Base-by-base conservation (phyloP, 2,888 invertebrate genomes). In the Glyphotaelius pellucidus region DNA sequence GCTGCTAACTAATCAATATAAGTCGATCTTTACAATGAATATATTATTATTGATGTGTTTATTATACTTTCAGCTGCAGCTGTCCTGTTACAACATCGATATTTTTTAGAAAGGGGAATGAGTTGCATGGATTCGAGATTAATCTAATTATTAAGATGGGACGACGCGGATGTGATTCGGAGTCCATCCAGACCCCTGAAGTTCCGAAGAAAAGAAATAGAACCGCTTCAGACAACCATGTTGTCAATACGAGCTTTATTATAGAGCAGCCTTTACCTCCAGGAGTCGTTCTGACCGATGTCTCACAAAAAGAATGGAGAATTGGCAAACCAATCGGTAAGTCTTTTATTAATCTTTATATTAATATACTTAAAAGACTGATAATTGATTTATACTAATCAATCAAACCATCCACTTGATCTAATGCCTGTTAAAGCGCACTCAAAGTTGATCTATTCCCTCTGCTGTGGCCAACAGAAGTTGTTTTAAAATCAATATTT, bases 261-360 rank as follows among this genome's bases (percentile, higher is more conserved):
- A 95, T 96, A 91, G 96, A 96, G 93, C 95, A 96, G 92, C 97
- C 97, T 67, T 94, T 97, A 35, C 95, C 96, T 11, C 96, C 96
- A 31, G 99, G 98, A 0, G 98, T 98, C 94, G 96, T 98, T 90
- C 96, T 99, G 92, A 97, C 97, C 90, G 99, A 99, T 95, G 96
- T 98, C 85, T 96, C 96, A 47, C 97, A 98, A 94, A 98, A 98
- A 94, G 96, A 97, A 94, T 99, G 99, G 99, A 97, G 97, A 94
- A 96, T 99, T 92, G 99, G 99, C 1, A 97, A 97, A 94, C 97
- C 98, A 7, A 97, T 99, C 94, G 99, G 99, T 97, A 94, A 94
- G 95, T 42, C 25, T 25, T 32, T 38, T 3, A 32, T 83, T n/a
- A 30, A 14, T 83, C 25, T 83, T 19, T 7, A 25, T 67, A 9